Conservation (phyloP, 2,888 invertebrate genomes). For the Steinernema carpocapsae region DNA sequence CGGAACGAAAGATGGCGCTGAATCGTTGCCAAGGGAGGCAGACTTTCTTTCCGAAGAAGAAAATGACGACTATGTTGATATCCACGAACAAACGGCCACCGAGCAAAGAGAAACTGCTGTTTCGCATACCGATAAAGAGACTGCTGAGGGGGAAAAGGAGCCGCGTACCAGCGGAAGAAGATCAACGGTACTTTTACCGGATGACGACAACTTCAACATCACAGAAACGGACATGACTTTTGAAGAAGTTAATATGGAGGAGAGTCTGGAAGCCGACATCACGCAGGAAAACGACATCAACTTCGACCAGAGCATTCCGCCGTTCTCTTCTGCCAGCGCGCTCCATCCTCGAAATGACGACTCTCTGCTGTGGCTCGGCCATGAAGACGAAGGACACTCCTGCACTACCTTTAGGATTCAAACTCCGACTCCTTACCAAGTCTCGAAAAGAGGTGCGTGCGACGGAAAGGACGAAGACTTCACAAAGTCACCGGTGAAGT, state of each 20-base stretch:
- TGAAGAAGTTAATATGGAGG: background rate
- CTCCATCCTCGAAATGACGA: conserved; percentile 11
- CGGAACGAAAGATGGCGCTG: no score
- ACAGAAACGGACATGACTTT: conserved; percentile 18
- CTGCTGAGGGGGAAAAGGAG: no score
- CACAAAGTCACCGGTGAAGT: background rate
- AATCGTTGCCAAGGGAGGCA: no score
- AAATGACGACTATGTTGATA: no score
- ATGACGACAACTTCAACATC: background rate
- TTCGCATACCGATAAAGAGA: no score
- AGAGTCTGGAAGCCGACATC: conserved; percentile 9
- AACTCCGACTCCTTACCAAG: conserved; percentile 7
- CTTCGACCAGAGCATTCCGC: background rate
- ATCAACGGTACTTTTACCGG: no score
- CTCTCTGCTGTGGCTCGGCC: background rate
- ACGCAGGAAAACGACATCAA: background rate
- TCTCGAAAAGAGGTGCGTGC: background rate
- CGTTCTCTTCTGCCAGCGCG: background rate
- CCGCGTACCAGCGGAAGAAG: no score
- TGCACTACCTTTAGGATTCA: background rate
- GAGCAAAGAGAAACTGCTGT: no score
- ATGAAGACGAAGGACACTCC: background rate
- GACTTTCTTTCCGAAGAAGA: no score
- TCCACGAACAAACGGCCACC: no score
- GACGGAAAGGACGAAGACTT: background rate